phyloP scores from a whole-genome alignment of 2,888 invertebrate species.

The Ormyrus thymus region DNA sequence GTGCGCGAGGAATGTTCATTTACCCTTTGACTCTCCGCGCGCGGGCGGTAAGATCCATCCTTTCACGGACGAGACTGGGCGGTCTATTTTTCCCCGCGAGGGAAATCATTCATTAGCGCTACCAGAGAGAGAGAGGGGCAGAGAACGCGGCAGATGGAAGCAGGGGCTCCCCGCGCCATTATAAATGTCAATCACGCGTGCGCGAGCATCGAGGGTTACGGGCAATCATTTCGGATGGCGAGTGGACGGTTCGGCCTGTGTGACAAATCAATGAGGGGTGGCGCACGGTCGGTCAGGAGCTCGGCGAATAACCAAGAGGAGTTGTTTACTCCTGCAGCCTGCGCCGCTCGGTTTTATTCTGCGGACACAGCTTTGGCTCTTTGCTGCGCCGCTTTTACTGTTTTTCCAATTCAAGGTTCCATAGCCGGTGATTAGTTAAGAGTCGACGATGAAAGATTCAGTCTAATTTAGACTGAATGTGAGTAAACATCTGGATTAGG shows the following conservation, averaged over 20 bases:
- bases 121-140: neutral
- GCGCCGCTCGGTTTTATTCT: neutral
- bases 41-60: conserved; percentile 44
- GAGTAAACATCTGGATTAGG: no score
- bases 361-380: neutral
- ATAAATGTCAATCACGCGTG: conserved; percentile 59
- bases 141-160: conserved; percentile 56
- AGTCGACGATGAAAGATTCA: no score
- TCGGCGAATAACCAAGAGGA: neutral
- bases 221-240: conserved; percentile 54
- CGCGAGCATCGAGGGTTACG: conserved; percentile 51
- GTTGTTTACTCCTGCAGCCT: conserved; percentile 18
- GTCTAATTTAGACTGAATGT: no score
- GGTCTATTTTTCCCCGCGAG: neutral
- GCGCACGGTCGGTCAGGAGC: no score
- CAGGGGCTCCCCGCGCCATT: conserved; percentile 49
- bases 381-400: neutral
- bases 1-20: conserved; percentile 52
- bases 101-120: conserved; percentile 45
- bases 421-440: neutral
- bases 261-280: conserved; percentile 27
- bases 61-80: neutral
- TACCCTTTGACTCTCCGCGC: conserved; percentile 31
- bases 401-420: conserved; percentile 34
- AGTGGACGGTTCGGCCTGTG: conserved; percentile 8